Evolutionary conservation across 2,888 invertebrate genomes (phyloP), one percentile per base, ranked within the genome.

Genomic region (Eudasyphora cyanicolor): DNA sequence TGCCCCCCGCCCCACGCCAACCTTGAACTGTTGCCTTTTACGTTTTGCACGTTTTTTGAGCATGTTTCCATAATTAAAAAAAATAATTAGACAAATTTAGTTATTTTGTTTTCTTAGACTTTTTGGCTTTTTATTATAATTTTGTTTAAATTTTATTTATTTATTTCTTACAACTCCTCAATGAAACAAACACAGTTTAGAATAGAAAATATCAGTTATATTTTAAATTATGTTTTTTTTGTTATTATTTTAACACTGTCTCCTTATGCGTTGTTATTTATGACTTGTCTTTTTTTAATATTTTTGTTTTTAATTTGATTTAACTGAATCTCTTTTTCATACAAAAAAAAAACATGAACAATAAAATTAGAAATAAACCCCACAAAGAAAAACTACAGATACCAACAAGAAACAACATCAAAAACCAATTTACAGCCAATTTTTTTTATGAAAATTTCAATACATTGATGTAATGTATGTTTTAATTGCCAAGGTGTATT

Each of bases 391-490:
- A 77, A 82, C 67, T 14, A 70, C 19, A 42, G 12, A n/a, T n/a
- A n/a, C 29, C 35, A 32, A 60, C n/a, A 69, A 70, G n/a, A 54
- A 60, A 45, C 35, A 62, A 42, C 12, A 57, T n/a, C n/a, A n/a
- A 76, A 71, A 67, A 51, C n/a, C n/a, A n/a, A 49, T 42, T n/a
- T n/a, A n/a, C n/a, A n/a, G n/a, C n/a, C n/a, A n/a, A n/a, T n/a
- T n/a, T n/a, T n/a, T n/a, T n/a, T n/a, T n/a, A 75, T 29, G 35
- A 42, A 76, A n/a, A 74, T 70, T 69, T 60, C 17, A 79, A 76
- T 51, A 84, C 76, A 74, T 84, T 84, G 81, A 76, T 81, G 79
- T 80, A 77, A 69, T 49, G 32, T 73, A 75, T 73, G 38, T 75
- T 79, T 80, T 54, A 76, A 82, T 79, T 79, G 76, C 82, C 60